These are phyloP conservation scores for Paguma larvata DNA, from an alignment of 2,797 vertebrate species.

Conservation along the genomic window DNA sequence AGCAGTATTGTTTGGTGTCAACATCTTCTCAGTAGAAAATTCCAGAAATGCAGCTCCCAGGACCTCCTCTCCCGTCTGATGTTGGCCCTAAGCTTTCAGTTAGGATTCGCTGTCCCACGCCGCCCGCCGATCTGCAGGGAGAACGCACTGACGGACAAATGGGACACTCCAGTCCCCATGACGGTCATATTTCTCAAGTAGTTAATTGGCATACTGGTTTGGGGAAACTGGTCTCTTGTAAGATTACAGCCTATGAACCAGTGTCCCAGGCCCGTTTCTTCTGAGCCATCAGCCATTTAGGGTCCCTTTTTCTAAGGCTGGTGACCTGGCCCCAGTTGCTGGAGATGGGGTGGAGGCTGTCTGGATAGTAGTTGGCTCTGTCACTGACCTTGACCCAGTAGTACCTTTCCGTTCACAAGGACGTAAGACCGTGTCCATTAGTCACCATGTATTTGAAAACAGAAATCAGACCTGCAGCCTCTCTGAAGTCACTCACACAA, in stretches of 20 bases:
- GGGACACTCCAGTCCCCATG: accelerated
- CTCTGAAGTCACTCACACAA: not conserved
- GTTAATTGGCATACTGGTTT: not conserved
- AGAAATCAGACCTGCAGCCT: not conserved
- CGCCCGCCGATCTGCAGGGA: accelerated
- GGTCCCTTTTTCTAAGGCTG: not conserved
- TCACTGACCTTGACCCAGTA: not conserved
- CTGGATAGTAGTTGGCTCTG: not conserved
- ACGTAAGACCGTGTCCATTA: accelerated
- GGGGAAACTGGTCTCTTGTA: not conserved
- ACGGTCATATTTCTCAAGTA: not conserved
- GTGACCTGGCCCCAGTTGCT: not conserved
- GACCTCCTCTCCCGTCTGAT: not conserved
- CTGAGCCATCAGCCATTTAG: not conserved
- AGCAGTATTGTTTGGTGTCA: too few species aligned
- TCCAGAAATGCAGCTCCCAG: accelerated
- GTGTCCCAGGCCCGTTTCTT: not conserved
- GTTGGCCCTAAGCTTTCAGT: not conserved
- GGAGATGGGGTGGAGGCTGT: not conserved
- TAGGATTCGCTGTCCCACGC: not conserved
- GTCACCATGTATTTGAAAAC: not conserved
- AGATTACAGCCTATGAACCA: not conserved
- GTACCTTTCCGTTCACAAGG: not conserved
- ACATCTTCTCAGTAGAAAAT: not conserved
- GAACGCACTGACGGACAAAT: not conserved